Evolutionary conservation across 2,797 vertebrate genomes (phyloP).

Genomic region (Bovichtus diacanthus): DNA sequence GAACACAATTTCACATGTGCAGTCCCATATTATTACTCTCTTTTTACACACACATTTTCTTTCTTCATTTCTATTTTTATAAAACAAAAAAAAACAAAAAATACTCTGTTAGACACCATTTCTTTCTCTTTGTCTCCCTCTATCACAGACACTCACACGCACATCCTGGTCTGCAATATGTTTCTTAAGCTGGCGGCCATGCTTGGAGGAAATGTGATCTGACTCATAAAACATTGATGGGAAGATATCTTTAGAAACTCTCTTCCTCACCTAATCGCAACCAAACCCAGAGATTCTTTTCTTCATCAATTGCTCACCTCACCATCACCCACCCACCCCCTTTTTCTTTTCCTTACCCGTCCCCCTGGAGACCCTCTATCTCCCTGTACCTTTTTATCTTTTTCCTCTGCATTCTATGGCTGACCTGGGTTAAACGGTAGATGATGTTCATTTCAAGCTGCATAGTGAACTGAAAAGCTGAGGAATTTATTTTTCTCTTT

Average conservation of each 20-base stretch:
- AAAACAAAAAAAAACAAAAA: background rate
- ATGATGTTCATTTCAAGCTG: background rate
- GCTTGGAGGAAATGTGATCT: constrained; percentile 76
- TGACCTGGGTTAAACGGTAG: constrained; percentile 16
- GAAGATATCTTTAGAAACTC: constrained; percentile 80
- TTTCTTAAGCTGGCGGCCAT: constrained; percentile 59
- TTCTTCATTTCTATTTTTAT: constrained; percentile 15
- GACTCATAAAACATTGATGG: constrained; percentile 81
- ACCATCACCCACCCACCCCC: constrained; percentile 2
- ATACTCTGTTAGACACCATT: background rate
- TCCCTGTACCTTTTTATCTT: background rate
- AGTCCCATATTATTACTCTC: background rate
- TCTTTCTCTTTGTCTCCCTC: background rate
- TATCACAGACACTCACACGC: constrained; percentile 2
- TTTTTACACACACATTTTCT: background rate
- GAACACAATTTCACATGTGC: background rate
- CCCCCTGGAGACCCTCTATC: background rate
- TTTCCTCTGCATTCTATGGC: background rate
- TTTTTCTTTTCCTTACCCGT: background rate
- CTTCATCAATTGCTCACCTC: constrained; percentile 33
- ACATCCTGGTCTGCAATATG: constrained; percentile 69
- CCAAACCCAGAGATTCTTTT: constrained; percentile 25
- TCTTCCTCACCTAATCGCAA: constrained; percentile 59
- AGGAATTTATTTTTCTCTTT: constrained; percentile 4
- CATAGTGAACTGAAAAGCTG: background rate